phyloP scores from a whole-genome alignment of 2,888 invertebrate genomes.

The Papilio elwesi region DNA sequence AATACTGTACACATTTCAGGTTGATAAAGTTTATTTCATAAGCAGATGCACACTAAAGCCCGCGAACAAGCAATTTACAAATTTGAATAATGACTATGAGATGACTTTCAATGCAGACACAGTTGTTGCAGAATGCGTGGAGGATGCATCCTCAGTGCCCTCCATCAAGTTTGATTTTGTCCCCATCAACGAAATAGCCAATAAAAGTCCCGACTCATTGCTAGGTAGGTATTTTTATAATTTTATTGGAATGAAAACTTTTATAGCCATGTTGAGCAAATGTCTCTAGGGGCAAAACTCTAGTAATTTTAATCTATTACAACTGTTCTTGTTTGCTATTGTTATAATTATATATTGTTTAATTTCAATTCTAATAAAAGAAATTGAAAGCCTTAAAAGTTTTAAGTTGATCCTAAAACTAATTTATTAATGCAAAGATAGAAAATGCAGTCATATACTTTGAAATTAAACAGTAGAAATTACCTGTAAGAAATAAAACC shows the following conservation, averaged over 20 bases:
- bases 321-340: no score
- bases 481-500: no score
- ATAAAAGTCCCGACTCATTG: slow-evolving; percentile 86
- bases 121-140: slow-evolving; percentile 83
- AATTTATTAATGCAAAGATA: no score
- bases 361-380: no score
- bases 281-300: no score
- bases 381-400: no score
- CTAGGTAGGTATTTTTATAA: slow-evolving; percentile 86
- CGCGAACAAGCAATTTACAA: slow-evolving; percentile 95
- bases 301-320: no score
- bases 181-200: slow-evolving; percentile 89
- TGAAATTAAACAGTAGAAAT: no score
- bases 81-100: slow-evolving; percentile 97
- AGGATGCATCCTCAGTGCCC: slow-evolving; percentile 87
- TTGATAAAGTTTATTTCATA: slow-evolving; percentile 94
- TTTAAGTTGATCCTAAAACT: no score
- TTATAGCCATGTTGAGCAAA: no score
- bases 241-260: not conserved
- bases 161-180: slow-evolving; percentile 90
- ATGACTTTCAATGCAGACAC: slow-evolving; percentile 94
- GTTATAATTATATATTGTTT: no score
- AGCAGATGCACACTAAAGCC: slow-evolving; percentile 93
- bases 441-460: no score
- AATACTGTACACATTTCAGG: slow-evolving; percentile 65